Base-by-base conservation (phyloP, 2,888 invertebrate species). In the Blastobasis lacticolella region DNA sequence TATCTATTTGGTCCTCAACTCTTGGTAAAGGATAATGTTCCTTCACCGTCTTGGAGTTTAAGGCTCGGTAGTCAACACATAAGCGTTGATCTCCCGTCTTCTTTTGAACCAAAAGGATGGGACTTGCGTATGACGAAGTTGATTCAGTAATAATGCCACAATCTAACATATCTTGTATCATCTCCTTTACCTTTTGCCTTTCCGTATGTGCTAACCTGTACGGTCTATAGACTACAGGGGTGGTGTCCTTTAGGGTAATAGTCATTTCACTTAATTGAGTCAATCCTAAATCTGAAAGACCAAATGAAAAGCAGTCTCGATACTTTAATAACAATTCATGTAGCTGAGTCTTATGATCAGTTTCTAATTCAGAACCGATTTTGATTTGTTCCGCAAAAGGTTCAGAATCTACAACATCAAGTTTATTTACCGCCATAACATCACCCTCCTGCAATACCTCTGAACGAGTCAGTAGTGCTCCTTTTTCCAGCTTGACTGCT, bases 41-140 rank as follows among this genome's bases (percentile, higher is more conserved):
- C 10, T 54, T 58, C 8, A 46, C 49, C 4, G 61, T 59, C 37
- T 56, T 57, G 0, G 48, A 38, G 40, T 61, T 62, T 7, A 64
- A 45, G 0, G 59, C 57, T 4, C 59, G 37, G 49, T 62, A 62
- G 36, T 64, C 62, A 9, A 64, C 54, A 38, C 61, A 61, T 1
- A 64, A 45, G 8, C 60, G 49, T n/a, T 59, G 46, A 10, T 53
- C 53, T 5, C 61, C 61, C 0, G 55, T 57, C 44, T 65, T 66
- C 44, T 66, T 64, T 23, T 59, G 6, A 0, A 62, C 64, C 4
- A 68, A 42, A 10, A 66, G 55, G n/a, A 68, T 54, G 0, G 67
- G 66, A 49, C 67, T 67, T 5, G 61, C 56, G 52, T 59, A 70
- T n/a, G 59, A 54, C 0, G 66, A 70, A 5, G 46, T 42, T 1